These are phyloP conservation scores for Platynereis dumerilii DNA, from an alignment of 2,888 invertebrate species.

Conservation along the genomic window DNA sequence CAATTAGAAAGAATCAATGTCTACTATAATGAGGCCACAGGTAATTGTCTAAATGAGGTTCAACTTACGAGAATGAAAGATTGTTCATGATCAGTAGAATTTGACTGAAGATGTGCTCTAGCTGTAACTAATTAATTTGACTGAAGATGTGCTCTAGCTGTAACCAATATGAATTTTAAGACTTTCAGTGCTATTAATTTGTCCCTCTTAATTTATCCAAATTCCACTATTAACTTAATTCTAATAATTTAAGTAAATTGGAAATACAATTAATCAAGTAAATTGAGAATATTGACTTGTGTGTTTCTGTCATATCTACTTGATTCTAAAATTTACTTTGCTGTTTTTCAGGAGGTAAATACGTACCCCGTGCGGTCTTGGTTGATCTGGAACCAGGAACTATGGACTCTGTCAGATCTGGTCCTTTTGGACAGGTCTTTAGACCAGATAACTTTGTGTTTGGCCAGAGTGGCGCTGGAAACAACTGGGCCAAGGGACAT, in stretches of 20 bases:
- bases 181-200: too few relatives aligned
- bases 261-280: too few relatives aligned
- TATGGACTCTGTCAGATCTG: conserved; percentile 94
- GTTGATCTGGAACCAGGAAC: conserved; percentile 70
- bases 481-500: conserved; percentile 24
- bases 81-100: too few relatives aligned
- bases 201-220: too few relatives aligned
- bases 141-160: too few relatives aligned
- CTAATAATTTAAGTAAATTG: too few relatives aligned
- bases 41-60: background rate
- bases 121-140: too few relatives aligned
- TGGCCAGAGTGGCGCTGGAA: conserved; percentile 22
- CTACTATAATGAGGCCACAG: conserved; percentile 18
- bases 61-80: too few relatives aligned
- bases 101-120: too few relatives aligned
- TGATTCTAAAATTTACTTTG: too few relatives aligned
- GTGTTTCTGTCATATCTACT: background rate
- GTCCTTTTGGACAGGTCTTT: conserved; percentile 92
- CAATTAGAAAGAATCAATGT: conserved; percentile 15
- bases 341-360: conserved; percentile 72
- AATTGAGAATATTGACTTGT: background rate
- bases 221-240: too few relatives aligned
- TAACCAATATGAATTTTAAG: too few relatives aligned
- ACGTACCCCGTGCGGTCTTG: conserved; percentile 90
- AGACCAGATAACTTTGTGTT: conserved; percentile 73